Evolutionary conservation across 92 coral and sea anemone genomes (phyloP), one percentile per base, ranked within the genome.

Genomic region (Micromussa lordhowensis): DNA sequence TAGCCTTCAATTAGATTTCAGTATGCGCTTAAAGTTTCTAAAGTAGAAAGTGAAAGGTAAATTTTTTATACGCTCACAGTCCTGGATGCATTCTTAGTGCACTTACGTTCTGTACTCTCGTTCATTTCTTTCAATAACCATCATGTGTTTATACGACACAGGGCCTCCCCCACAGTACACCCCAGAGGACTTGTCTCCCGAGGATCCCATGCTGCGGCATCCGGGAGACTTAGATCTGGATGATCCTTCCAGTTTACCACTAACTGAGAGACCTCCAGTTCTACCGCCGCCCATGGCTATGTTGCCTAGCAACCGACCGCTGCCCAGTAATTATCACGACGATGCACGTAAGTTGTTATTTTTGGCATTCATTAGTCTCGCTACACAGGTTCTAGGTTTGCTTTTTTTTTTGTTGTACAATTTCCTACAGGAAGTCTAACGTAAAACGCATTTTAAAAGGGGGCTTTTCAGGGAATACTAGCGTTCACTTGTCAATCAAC

Each of bases 91-190:
- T 55, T 55, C 61, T 16, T 15, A 16, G 19, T 16, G 22, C n/a
- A n/a, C n/a, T n/a, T 21, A 16, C 22, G 2, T 55, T 15, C 19
- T 16, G 61, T 17, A 0, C 51, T 8, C 13, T 44, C 51, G 0
- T 0, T 44, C 12, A 4, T 55, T 55, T 55, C 24, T 0, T 11
- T 55, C 19, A 55, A 55, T 19, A 55, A 55, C 61, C 22, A 17
- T 19, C 61, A 55, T 55, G 59, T 54, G 61, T 57, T n/a, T 22
- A 1, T 19, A 24, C 78, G 22, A 51, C 31, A 80, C 91, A 95
- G 98, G 99, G 86, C 95, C 96, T n/a, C 99, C 98, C 73, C 99
- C 99, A 80, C 96, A 94, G 91, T 98, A 98, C 94, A 93, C 96
- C 71, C 93, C 96, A 22, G 94, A 94, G 40, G 98, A 94, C 71